Evolutionary conservation across 2,797 vertebrate species (phyloP), one percentile per base, ranked within the genome.

Genomic region (Buceros bicornis): DNA sequence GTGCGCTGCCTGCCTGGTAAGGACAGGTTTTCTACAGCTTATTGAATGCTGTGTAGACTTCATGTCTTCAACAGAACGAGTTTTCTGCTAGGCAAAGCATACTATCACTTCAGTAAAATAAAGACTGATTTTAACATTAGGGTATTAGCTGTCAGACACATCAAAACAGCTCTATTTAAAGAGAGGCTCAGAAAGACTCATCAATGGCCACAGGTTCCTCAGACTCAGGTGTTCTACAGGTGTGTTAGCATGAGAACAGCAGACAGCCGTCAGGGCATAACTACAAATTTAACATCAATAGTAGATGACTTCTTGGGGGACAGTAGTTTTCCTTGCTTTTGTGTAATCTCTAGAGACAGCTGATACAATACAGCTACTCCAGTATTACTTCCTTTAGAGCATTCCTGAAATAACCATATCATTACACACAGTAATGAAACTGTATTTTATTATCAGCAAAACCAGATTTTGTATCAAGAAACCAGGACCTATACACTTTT

Each of bases 371-470:
- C 64, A 94, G 61, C 58, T 87, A 45, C 35, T 78, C 69, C 56
- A 93, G 78, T 29, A 66, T 40, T 76, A 66, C 22, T 35, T 58
- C 31, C 50, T 43, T 20, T 54, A 74, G 1, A 92, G 10, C 33
- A 80, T 0, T 60, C 22, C 71, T 78, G 91, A 97, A 97, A 96
- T 94, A 94, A 96, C 45, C 70, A 94, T 93, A 77, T 93, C 93
- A 84, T 82, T 93, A 90, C 71, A 84, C 72, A n/a, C 19, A 88
- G 37, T 86, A 96, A 92, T 87, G 77, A 96, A 96, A 93, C 40
- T 76, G 24, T 66, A 82, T 66, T 97, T 97, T 97, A 97, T 97
- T 97, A 82, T 87, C 91, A 88, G 95, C 82, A 95, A 96, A 95
- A 89, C 1, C 69, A 96, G 86, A 58, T 94, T 93, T 93, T 80